These are phyloP conservation scores for Eurystomus glaucurus DNA, from an alignment of 2,797 vertebrate species.

Conservation along the genomic window DNA sequence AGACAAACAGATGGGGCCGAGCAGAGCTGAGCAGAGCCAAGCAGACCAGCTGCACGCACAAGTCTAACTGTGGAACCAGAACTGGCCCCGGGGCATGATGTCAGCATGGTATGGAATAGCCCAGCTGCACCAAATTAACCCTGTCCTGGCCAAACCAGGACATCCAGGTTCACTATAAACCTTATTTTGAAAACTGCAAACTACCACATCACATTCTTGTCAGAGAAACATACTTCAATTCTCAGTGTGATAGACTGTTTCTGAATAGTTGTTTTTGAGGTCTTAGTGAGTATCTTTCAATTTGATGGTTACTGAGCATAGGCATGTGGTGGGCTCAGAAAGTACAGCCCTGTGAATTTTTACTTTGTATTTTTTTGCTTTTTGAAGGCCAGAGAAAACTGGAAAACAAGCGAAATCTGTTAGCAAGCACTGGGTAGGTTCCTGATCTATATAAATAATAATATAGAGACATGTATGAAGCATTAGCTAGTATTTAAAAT, in stretches of 20 bases:
- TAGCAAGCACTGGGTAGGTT: neutral
- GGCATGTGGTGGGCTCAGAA: neutral
- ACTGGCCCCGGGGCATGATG: too few species aligned
- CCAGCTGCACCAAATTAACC: too few species aligned
- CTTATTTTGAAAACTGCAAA: neutral
- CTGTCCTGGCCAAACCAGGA: too few species aligned
- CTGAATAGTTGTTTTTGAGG: neutral
- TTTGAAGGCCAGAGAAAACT: neutral
- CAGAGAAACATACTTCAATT: neutral
- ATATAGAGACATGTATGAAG: neutral
- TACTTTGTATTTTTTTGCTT: neutral
- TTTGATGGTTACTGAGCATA: neutral
- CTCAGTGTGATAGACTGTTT: neutral
- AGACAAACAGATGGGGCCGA: too few species aligned
- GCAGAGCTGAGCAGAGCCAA: too few species aligned
- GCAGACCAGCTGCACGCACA: too few species aligned
- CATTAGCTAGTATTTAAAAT: neutral
- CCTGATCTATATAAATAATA: neutral
- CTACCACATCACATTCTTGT: neutral
- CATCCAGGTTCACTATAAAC: neutral
- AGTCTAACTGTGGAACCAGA: too few species aligned
- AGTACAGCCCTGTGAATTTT: neutral
- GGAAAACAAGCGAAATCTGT: constrained; percentile 7
- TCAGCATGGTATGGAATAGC: too few species aligned
- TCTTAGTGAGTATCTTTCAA: neutral